Conservation (phyloP, 2,113 vertebrate species). For the Gorsachius goisagi region DNA sequence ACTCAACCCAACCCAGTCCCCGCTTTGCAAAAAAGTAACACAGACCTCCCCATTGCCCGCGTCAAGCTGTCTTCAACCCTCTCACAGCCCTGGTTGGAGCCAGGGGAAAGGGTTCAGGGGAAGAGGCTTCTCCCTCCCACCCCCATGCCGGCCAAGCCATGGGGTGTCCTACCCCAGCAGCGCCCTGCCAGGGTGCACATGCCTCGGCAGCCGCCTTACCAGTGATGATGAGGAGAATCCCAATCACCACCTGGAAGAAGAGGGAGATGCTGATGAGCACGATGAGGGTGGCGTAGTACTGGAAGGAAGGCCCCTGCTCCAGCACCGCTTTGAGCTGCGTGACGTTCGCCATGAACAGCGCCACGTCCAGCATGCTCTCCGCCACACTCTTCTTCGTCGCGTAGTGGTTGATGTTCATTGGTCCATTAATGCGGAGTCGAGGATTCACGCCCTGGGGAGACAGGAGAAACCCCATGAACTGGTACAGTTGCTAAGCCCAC, state of each 20-base stretch:
- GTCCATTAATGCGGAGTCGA: background rate
- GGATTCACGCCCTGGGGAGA: constrained; percentile 6
- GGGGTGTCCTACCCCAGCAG: too few species aligned
- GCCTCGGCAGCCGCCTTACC: constrained; percentile 68
- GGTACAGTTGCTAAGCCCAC: background rate
- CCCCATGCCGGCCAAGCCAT: background rate
- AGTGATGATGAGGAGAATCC: constrained; percentile 84
- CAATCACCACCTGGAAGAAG: constrained; percentile 83
- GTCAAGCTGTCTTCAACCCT: background rate
- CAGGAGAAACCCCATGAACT: background rate
- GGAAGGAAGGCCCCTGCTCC: constrained; percentile 82
- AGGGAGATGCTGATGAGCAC: constrained; percentile 88
- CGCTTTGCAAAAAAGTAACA: background rate
- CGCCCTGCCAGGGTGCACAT: accelerated
- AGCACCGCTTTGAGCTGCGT: constrained; percentile 87
- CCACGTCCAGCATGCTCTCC: constrained; percentile 89
- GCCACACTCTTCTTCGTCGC: constrained; percentile 91
- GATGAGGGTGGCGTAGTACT: constrained; percentile 80
- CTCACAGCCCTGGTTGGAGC: background rate
- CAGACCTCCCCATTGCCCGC: accelerated
- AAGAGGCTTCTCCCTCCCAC: background rate
- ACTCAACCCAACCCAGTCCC: background rate
- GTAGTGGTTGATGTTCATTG: constrained; percentile 88
- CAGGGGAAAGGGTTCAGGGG: background rate
- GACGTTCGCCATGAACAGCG: constrained; percentile 88